These are phyloP conservation scores for Aphidius colemani DNA, from an alignment of 2,888 invertebrate species.

Conservation along the genomic window DNA sequence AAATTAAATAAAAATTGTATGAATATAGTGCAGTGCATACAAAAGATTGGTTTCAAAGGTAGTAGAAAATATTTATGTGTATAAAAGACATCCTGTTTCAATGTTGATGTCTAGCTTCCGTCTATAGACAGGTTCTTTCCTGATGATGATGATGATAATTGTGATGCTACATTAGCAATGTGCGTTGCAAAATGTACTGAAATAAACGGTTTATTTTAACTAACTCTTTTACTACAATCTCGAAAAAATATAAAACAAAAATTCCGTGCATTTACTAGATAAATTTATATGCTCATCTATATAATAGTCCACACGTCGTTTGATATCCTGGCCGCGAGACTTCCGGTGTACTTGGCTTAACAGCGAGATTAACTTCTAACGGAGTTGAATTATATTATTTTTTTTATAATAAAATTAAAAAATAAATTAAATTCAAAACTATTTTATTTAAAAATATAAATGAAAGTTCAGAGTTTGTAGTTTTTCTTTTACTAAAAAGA, in stretches of 20 bases:
- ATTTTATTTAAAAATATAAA: too few species aligned
- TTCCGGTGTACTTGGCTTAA: constrained; percentile 33
- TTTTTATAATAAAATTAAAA: too few species aligned
- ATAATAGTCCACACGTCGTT: constrained; percentile 33
- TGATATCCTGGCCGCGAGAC: constrained; percentile 33
- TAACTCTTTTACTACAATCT: constrained; percentile 1
- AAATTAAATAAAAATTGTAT: too few species aligned
- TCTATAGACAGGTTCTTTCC: constrained; percentile 28
- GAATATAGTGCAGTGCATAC: too few species aligned
- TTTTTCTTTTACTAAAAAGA: too few species aligned
- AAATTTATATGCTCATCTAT: not conserved
- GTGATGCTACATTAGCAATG: not conserved
- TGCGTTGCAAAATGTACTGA: constrained; percentile 7
- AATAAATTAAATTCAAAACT: too few species aligned
- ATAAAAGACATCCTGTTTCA: constrained; percentile 19
- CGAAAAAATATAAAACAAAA: too few species aligned
- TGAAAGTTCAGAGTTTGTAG: too few species aligned
- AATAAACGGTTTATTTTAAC: constrained; percentile 27
- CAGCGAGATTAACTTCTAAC: constrained; percentile 17
- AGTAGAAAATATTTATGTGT: too few species aligned
- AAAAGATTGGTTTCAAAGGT: too few species aligned
- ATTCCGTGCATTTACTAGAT: not conserved
- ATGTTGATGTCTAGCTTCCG: constrained; percentile 24
- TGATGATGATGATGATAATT: not conserved
- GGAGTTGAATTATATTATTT: too few species aligned